phyloP scores from a whole-genome alignment of 1,140 invertebrate species.

The Caenorhabditis tropicalis region DNA sequence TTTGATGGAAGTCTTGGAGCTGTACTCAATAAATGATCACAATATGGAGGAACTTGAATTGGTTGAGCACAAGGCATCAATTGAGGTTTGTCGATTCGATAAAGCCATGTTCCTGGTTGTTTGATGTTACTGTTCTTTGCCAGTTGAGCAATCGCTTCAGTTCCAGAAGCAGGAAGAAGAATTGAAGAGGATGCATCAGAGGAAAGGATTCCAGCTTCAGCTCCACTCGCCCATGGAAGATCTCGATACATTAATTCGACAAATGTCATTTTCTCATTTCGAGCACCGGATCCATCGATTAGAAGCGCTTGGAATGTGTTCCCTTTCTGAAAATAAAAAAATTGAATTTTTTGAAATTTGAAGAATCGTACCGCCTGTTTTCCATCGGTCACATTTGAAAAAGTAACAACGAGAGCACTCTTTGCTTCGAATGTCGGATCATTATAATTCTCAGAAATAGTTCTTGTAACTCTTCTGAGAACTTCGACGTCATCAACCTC shows the following conservation, averaged over 20 bases:
- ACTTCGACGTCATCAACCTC: conserved; percentile 65
- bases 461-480: conserved; percentile 57
- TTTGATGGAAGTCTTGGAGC: conserved; percentile 18
- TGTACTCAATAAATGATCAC: background rate
- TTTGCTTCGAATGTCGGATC: conserved; percentile 58
- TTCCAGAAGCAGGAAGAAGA: conserved; percentile 70
- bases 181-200: conserved; percentile 66
- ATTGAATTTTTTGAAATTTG: background rate
- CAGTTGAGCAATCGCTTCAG: conserved; percentile 67
- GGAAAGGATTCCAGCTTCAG: conserved; percentile 69
- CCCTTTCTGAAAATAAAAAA: conserved; percentile 34
- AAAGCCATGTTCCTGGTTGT: conserved; percentile 69
- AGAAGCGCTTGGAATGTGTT: conserved; percentile 71
- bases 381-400: conserved; percentile 64
- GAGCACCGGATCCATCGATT: conserved; percentile 61
- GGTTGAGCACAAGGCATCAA: background rate
- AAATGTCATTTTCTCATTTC: conserved; percentile 61
- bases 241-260: conserved; percentile 68
- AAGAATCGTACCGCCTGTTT: background rate
- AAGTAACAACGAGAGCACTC: conserved; percentile 64
- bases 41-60: conserved; percentile 13
- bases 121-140: conserved; percentile 67
- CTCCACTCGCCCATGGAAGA: conserved; percentile 65
- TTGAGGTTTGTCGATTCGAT: conserved; percentile 60
- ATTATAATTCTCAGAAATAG: conserved; percentile 61